Conservation (phyloP, 2,113 vertebrate genomes). For the Lagopus muta region DNA sequence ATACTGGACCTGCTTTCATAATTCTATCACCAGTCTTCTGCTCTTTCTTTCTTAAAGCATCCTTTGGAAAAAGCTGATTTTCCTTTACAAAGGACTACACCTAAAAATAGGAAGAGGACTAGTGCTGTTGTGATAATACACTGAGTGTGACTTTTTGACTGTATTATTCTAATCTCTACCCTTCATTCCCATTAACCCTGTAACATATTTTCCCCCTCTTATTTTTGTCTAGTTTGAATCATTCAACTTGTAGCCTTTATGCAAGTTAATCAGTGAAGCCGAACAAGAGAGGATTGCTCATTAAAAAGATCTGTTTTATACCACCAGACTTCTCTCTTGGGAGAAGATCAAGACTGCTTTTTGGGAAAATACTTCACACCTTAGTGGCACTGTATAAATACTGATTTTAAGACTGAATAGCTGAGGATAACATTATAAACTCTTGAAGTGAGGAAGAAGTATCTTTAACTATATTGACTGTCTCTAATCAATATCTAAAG, state of each 20-base stretch:
- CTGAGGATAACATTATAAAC: not conserved
- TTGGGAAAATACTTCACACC: not conserved
- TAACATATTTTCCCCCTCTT: not conserved
- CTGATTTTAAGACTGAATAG: not conserved
- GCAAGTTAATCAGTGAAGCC: not conserved
- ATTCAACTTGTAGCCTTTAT: not conserved
- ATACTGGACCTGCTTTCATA: not conserved
- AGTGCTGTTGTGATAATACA: constrained; percentile 9
- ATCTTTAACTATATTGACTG: not conserved
- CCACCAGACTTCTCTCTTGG: not conserved
- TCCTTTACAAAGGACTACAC: not conserved
- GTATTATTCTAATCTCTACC: not conserved
- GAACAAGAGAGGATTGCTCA: not conserved
- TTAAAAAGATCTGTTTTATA: not conserved
- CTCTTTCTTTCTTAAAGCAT: constrained; percentile 12
- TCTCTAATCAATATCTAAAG: not conserved
- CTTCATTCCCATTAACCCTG: constrained; percentile 29
- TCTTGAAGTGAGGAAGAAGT: not conserved
- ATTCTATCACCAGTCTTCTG: not conserved
- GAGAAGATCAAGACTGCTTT: not conserved
- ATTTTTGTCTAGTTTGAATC: not conserved
- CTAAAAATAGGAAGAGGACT: constrained; percentile 22
- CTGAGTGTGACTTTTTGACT: constrained; percentile 11
- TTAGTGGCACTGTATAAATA: not conserved
- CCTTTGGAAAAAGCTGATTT: constrained; percentile 23